These are phyloP conservation scores for Campopleginae sp. DNA, from an alignment of 2,888 invertebrate genomes.

Conservation along the genomic window DNA sequence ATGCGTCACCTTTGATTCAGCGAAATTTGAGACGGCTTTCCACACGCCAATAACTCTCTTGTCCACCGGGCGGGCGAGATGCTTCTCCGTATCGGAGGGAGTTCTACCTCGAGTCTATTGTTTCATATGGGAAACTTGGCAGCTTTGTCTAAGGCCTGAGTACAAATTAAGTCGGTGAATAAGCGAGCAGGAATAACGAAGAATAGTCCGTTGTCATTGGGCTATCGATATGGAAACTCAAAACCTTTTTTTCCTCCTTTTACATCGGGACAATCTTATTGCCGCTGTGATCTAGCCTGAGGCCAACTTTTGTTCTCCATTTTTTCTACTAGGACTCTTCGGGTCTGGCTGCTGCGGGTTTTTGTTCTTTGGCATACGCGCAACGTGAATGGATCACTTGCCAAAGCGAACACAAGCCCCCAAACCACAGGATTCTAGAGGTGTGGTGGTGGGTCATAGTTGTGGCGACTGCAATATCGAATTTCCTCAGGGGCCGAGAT, in stretches of 20 bases:
- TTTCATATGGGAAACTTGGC: slow-evolving; percentile 78
- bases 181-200: slow-evolving; percentile 26
- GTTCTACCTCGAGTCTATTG: slow-evolving; percentile 76
- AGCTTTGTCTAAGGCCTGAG: background rate
- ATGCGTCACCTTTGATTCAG: slow-evolving; percentile 83
- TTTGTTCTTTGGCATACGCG: slow-evolving; percentile 28
- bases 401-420: slow-evolving; percentile 22
- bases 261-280: background rate
- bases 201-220: slow-evolving; percentile 36
- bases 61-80: slow-evolving; percentile 28
- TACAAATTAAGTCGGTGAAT: slow-evolving; percentile 10
- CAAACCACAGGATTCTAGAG: slow-evolving; percentile 51
- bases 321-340: background rate
- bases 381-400: slow-evolving; percentile 30
- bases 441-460: slow-evolving; percentile 28
- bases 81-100: slow-evolving; percentile 35
- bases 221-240: slow-evolving; percentile 59
- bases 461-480: slow-evolving; percentile 66
- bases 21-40: slow-evolving; percentile 84
- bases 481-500: slow-evolving; percentile 64
- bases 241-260: slow-evolving; percentile 41
- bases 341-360: background rate
- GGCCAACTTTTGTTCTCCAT: background rate
- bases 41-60: slow-evolving; percentile 72
- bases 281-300: background rate